Evolutionary conservation across 2,888 invertebrate genomes (phyloP).

Genomic region (Uropetala carovei): DNA sequence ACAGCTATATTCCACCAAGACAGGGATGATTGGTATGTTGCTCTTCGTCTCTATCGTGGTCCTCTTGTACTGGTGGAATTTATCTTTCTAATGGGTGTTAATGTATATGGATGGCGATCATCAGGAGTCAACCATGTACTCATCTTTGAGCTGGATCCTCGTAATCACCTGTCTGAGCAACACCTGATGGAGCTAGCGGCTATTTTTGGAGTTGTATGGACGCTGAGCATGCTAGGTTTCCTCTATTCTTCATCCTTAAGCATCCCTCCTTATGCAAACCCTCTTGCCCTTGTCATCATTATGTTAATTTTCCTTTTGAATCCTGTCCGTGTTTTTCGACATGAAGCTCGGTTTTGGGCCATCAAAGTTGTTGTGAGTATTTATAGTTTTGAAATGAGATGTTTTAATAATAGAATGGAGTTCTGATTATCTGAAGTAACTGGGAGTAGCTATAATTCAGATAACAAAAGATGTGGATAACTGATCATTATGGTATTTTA

Average conservation of each 20-base stretch:
- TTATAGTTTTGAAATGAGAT: neutral
- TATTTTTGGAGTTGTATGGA: slow-evolving; percentile 96
- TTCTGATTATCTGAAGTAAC: too few species aligned
- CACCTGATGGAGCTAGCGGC: slow-evolving; percentile 96
- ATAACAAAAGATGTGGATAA: too few species aligned
- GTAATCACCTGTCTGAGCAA: slow-evolving; percentile 95
- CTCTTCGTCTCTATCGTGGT: slow-evolving; percentile 94
- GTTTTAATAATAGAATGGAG: neutral
- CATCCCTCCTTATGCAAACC: slow-evolving; percentile 95
- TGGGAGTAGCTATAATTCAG: too few species aligned
- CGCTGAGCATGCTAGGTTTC: slow-evolving; percentile 90
- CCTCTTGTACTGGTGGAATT: slow-evolving; percentile 95
- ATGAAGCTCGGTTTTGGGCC: slow-evolving; percentile 96
- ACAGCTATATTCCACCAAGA: slow-evolving; percentile 85
- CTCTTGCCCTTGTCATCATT: slow-evolving; percentile 89
- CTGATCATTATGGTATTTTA: too few species aligned
- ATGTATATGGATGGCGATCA: slow-evolving; percentile 97
- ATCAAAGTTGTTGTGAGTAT: slow-evolving; percentile 88
- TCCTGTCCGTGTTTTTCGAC: slow-evolving; percentile 86
- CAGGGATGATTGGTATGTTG: slow-evolving; percentile 86
- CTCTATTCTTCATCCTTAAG: slow-evolving; percentile 83
- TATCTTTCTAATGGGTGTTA: slow-evolving; percentile 95
- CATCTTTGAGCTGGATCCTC: slow-evolving; percentile 97
- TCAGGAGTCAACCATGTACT: slow-evolving; percentile 98
- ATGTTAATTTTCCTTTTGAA: slow-evolving; percentile 90